These are phyloP conservation scores for Poecile montanus DNA, from an alignment of 2,797 vertebrate species.

Conservation along the genomic window DNA sequence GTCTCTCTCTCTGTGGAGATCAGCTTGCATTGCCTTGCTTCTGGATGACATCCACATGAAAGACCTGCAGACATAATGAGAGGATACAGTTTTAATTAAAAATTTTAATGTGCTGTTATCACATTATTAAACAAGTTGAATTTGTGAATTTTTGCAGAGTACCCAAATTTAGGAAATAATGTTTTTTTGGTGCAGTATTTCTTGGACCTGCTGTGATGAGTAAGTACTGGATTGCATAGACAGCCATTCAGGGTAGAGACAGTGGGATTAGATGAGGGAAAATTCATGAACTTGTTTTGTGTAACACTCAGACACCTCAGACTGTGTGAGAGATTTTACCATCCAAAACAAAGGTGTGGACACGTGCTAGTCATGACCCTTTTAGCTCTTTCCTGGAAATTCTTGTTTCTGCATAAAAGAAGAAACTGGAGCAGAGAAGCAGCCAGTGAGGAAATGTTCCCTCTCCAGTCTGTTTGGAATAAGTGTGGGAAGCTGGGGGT, in stretches of 20 bases:
- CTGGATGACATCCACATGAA: not conserved
- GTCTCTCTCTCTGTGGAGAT: not conserved
- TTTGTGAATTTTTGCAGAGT: not conserved
- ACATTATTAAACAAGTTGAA: not conserved
- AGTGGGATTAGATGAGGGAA: not conserved
- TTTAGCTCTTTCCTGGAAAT: not conserved
- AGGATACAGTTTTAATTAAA: not conserved
- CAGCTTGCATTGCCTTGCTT: not conserved
- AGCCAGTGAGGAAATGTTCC: not conserved
- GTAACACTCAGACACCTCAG: not conserved
- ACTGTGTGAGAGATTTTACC: not conserved
- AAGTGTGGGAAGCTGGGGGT: not conserved
- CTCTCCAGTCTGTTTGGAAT: not conserved
- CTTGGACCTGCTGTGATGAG: not conserved
- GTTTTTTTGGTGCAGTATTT: not conserved
- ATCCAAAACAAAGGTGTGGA: not conserved
- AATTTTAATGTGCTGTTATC: not conserved
- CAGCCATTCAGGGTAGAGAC: not conserved
- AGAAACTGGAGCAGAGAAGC: not conserved
- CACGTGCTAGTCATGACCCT: not conserved
- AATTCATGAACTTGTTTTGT: not conserved
- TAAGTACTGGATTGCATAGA: not conserved
- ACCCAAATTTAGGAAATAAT: not conserved
- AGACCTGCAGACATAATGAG: not conserved
- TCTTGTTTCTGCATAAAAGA: not conserved